Conservation (phyloP, 2,888 invertebrate species). For the Seira sanloemensis region DNA sequence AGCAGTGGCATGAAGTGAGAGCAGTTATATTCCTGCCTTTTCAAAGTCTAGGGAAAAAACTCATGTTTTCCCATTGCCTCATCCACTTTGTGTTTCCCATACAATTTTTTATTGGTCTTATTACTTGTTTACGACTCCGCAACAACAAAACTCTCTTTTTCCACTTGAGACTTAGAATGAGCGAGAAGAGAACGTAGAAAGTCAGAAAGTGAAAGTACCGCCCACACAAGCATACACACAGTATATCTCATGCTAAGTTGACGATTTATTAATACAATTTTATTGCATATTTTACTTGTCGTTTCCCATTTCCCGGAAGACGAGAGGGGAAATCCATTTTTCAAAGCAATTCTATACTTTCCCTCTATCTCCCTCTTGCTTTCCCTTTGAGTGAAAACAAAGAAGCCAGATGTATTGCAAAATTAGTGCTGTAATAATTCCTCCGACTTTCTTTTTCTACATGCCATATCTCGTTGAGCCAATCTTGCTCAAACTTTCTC, state of each 20-base stretch:
- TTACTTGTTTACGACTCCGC: neutral
- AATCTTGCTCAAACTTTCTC: no score
- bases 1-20: no score
- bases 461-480: neutral
- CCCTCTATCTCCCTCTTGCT: neutral
- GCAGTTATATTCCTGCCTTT: neutral
- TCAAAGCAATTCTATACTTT: neutral
- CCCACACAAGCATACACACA: neutral
- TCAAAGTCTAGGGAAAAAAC: no score
- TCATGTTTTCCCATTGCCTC: neutral
- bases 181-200: no score
- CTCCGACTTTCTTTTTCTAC: neutral
- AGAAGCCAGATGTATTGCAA: neutral
- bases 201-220: neutral
- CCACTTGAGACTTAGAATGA: no score
- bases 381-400: neutral
- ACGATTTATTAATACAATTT: neutral
- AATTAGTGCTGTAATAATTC: no score
- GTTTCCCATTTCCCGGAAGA: neutral
- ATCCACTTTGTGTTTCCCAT: neutral
- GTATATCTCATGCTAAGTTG: neutral
- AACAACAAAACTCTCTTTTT: neutral
- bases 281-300: neutral
- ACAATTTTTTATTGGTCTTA: neutral
- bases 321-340: neutral